Conservation (phyloP, 1,140 invertebrate genomes). For the Euborellia annulipes region DNA sequence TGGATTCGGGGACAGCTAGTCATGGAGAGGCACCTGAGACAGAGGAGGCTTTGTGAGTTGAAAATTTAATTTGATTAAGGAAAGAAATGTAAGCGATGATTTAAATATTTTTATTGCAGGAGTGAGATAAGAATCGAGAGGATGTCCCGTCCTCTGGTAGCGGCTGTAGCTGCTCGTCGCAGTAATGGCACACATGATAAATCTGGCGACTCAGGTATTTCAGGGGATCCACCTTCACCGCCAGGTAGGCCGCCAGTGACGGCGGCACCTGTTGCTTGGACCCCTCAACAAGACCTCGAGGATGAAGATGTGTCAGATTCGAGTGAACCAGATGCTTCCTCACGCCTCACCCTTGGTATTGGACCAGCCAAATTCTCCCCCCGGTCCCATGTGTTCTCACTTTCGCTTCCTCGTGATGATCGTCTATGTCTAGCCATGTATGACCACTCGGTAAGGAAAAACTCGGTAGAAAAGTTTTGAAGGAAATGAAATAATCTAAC, state of each 20-base stretch:
- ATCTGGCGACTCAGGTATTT: slow-evolving; percentile 65
- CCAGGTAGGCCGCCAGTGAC: background rate
- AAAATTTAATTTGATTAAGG: too few species aligned
- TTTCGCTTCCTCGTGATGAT: slow-evolving; percentile 49
- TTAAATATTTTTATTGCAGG: slow-evolving; percentile 23
- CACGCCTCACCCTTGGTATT: slow-evolving; percentile 17
- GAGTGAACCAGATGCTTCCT: slow-evolving; percentile 29
- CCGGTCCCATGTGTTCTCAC: slow-evolving; percentile 49
- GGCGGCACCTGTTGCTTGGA: slow-evolving; percentile 37
- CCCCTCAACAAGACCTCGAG: slow-evolving; percentile 62
- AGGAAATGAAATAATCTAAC: too few species aligned
- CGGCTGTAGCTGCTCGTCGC: slow-evolving; percentile 18
- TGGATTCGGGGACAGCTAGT: slow-evolving; percentile 13
- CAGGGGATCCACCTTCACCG: slow-evolving; percentile 35
- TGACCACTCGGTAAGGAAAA: background rate
- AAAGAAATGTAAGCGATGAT: too few species aligned
- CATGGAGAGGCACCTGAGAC: slow-evolving; percentile 21
- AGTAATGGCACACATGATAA: slow-evolving; percentile 35
- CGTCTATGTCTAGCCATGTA: slow-evolving; percentile 14
- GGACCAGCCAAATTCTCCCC: slow-evolving; percentile 41
- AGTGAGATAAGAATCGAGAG: slow-evolving; percentile 36
- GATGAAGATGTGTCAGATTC: slow-evolving; percentile 50
- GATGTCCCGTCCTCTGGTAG: slow-evolving; percentile 33
- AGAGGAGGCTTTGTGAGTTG: slow-evolving; percentile 3
- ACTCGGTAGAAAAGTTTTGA: too few species aligned